Evolutionary conservation across 2,797 vertebrate species (phyloP).

Genomic region (Danio aesculapii): DNA sequence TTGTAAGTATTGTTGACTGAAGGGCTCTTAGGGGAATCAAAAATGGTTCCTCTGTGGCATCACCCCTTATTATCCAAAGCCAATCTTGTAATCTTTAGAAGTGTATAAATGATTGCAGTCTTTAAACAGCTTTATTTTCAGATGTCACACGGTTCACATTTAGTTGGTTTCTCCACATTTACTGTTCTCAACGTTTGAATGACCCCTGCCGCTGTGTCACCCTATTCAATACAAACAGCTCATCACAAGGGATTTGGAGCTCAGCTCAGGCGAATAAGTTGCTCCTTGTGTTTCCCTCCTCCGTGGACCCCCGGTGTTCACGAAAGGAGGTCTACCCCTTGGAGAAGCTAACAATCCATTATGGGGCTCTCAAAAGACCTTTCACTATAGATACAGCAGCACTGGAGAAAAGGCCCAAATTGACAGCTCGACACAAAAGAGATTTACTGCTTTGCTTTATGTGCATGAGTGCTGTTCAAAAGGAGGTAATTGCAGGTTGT

Average conservation of each 20-base stretch:
- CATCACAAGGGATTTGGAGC: conserved; percentile 56
- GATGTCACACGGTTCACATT: neutral
- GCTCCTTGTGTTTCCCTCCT: conserved; percentile 59
- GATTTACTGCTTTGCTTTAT: conserved; percentile 65
- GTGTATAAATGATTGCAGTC: neutral
- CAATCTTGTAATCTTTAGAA: neutral
- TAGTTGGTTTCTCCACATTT: neutral
- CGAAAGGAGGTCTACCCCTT: conserved; percentile 59
- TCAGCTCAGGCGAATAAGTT: conserved; percentile 59
- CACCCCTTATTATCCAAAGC: neutral
- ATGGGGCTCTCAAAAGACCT: conserved; percentile 63
- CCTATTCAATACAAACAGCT: conserved; percentile 56
- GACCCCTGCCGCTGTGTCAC: conserved; percentile 53
- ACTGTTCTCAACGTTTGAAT: conserved; percentile 22
- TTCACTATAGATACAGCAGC: conserved; percentile 63
- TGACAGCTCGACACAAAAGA: conserved; percentile 64
- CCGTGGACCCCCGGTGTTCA: conserved; percentile 58
- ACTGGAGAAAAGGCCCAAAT: conserved; percentile 58
- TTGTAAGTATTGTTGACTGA: too few species aligned
- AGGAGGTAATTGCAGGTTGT: conserved; percentile 66
- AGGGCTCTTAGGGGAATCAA: neutral
- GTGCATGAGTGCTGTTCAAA: conserved; percentile 64
- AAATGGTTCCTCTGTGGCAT: neutral
- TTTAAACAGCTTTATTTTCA: neutral
- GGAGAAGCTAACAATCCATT: conserved; percentile 65